These are phyloP conservation scores for Lacerta bilineata DNA, from an alignment of 2,797 vertebrate genomes.

Conservation along the genomic window DNA sequence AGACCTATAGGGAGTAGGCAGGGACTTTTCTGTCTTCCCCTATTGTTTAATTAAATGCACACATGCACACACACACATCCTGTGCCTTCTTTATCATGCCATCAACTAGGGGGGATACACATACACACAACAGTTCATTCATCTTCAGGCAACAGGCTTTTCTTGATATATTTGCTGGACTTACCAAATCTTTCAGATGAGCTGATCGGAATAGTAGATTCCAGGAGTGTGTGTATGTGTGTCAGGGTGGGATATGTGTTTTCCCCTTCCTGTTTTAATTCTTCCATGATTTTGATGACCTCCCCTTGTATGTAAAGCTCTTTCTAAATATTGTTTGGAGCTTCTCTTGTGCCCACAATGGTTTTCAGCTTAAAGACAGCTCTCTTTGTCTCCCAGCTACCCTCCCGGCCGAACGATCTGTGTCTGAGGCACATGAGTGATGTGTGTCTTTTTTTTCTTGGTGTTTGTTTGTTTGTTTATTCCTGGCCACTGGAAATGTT, in stretches of 20 bases:
- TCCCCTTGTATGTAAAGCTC: slow-evolving; percentile 25
- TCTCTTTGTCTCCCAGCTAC: slow-evolving; percentile 62
- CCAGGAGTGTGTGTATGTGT: neutral
- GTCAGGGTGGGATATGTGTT: neutral
- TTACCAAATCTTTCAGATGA: slow-evolving; percentile 38
- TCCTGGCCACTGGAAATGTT: slow-evolving; percentile 48
- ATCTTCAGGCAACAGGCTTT: slow-evolving; percentile 51
- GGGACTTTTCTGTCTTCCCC: slow-evolving; percentile 60
- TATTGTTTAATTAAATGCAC: slow-evolving; percentile 78
- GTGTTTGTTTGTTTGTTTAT: slow-evolving; percentile 23
- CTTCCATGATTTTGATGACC: neutral
- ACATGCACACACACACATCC: slow-evolving; percentile 69
- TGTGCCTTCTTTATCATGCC: slow-evolving; percentile 77
- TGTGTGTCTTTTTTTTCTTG: neutral
- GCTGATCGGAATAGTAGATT: neutral
- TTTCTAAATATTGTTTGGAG: slow-evolving; percentile 20
- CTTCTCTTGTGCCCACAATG: slow-evolving; percentile 20
- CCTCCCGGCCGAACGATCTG: slow-evolving; percentile 35
- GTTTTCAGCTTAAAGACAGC: slow-evolving; percentile 53
- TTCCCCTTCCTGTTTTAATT: neutral
- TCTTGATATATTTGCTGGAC: slow-evolving; percentile 64
- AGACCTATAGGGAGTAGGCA: slow-evolving; percentile 74
- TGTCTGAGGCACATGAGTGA: slow-evolving; percentile 53
- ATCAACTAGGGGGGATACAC: slow-evolving; percentile 53
- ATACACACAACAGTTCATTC: slow-evolving; percentile 68